Conservation (phyloP, 2,888 invertebrate species). For the Drosophila kanekoi region DNA sequence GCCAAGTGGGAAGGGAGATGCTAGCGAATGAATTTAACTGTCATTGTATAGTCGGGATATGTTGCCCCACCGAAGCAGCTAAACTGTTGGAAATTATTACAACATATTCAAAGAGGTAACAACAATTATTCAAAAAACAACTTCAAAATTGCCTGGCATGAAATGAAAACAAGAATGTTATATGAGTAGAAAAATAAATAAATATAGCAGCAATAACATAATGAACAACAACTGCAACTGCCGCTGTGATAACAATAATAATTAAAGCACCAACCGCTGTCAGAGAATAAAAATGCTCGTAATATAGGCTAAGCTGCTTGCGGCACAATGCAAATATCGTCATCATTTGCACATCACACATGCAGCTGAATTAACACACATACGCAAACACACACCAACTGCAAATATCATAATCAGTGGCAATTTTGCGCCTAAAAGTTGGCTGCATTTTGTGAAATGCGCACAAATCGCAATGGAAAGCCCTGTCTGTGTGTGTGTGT, state of each 20-base stretch:
- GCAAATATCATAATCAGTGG: slow-evolving; percentile 58
- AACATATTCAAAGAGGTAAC: background rate
- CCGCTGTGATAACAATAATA: slow-evolving; percentile 59
- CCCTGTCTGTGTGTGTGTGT: background rate
- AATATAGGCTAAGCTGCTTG: slow-evolving; percentile 38
- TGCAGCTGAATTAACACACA: slow-evolving; percentile 41
- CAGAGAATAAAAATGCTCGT: slow-evolving; percentile 20
- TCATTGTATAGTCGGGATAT: background rate
- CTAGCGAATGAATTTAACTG: background rate
- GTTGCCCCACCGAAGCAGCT: background rate
- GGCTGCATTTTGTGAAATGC: slow-evolving; percentile 49
- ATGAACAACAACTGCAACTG: slow-evolving; percentile 10
- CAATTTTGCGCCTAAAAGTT: slow-evolving; percentile 69
- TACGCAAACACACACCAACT: background rate
- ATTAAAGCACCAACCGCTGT: slow-evolving; percentile 60
- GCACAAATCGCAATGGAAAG: slow-evolving; percentile 36
- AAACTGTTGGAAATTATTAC: background rate
- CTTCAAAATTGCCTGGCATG: too few species aligned
- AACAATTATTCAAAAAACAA: background rate
- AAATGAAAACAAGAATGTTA: too few species aligned
- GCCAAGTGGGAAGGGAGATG: background rate
- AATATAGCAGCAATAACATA: background rate
- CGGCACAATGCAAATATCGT: slow-evolving; percentile 39
- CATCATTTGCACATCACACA: slow-evolving; percentile 45
- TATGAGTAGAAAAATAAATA: too few species aligned